These are phyloP conservation scores for Rhineura floridana DNA, from an alignment of 2,113 vertebrate species.

Conservation along the genomic window DNA sequence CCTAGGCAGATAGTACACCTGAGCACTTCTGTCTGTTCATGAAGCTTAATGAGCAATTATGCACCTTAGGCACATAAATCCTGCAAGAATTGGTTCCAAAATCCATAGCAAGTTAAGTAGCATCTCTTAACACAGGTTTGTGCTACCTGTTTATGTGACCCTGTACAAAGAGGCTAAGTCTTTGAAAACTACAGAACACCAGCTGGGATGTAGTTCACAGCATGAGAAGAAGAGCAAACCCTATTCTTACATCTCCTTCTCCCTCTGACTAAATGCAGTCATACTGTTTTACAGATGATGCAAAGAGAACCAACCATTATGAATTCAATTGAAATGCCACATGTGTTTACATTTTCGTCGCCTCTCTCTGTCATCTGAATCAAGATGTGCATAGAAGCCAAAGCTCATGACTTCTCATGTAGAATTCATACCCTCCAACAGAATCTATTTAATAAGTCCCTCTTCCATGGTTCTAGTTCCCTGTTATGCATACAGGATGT, in stretches of 20 bases:
- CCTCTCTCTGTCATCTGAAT: not conserved
- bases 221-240: not conserved
- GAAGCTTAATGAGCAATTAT: not conserved
- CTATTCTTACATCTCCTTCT: not conserved
- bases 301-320: not conserved
- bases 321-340: conserved; percentile 5
- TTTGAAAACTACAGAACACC: not conserved
- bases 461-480: not conserved
- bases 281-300: not conserved
- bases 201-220: not conserved
- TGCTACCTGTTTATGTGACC: not conserved
- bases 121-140: not conserved
- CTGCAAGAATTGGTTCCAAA: not conserved
- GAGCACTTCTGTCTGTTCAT: not conserved
- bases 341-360: not conserved
- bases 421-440: not conserved
- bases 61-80: not conserved
- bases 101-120: not conserved
- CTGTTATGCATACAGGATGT: not conserved
- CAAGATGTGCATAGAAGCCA: not conserved
- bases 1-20: not conserved
- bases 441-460: not conserved
- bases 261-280: not conserved
- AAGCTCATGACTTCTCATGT: not conserved
- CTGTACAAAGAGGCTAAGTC: not conserved